Conservation (phyloP, 2,888 invertebrate species). For the Prenolepis imparis region DNA sequence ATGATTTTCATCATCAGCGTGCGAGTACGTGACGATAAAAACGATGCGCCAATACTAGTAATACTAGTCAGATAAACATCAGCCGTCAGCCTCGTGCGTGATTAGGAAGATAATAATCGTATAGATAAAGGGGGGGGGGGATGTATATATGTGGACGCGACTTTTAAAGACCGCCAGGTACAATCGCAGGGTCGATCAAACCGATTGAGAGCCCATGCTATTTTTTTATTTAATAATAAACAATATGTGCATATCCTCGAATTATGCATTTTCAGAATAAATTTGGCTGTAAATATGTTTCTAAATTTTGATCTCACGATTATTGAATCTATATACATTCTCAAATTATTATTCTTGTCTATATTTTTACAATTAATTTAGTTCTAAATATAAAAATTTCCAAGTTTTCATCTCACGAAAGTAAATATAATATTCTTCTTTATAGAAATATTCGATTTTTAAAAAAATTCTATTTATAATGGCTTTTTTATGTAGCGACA, state of each 20-base stretch:
- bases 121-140: not conserved
- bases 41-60: not conserved
- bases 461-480: no score
- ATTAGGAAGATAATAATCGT: slow-evolving; percentile 43
- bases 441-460: no score
- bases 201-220: not conserved
- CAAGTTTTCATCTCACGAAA: no score
- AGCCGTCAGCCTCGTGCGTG: slow-evolving; percentile 5
- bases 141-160: slow-evolving; percentile 44
- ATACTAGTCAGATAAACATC: not conserved
- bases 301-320: not conserved
- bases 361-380: no score
- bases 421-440: not conserved
- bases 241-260: not conserved
- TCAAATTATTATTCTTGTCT: no score
- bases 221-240: not conserved
- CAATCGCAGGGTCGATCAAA: not conserved
- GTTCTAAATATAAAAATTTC: no score
- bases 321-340: no score
- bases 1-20: not conserved
- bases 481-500: no score
- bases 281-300: not conserved
- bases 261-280: not conserved
- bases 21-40: not conserved
- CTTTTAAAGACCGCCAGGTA: slow-evolving; percentile 60